Evolutionary conservation across 53 echinoderm and acorn worm genomes (phyloP).

Genomic region (Paelopatides confundens): DNA sequence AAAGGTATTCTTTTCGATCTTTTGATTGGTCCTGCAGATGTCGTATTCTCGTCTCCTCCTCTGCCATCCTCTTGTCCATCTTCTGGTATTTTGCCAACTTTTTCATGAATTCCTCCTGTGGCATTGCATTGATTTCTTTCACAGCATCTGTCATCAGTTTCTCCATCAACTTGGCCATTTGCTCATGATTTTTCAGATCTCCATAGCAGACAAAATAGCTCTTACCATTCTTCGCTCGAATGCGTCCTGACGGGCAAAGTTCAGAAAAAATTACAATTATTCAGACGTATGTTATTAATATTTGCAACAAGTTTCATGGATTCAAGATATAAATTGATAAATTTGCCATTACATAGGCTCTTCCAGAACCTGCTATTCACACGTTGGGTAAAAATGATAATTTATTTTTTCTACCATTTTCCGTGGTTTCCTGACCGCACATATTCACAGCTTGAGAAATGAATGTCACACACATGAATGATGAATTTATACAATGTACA

Average conservation of each 20-base stretch:
- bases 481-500: too few species aligned
- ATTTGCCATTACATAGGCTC: too few species aligned
- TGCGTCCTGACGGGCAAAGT: slow-evolving; percentile 60
- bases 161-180: slow-evolving; percentile 55
- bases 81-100: background rate
- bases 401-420: too few species aligned
- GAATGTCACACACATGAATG: too few species aligned
- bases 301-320: too few species aligned
- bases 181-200: slow-evolving; percentile 53
- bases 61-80: slow-evolving; percentile 4
- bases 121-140: background rate
- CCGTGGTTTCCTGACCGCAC: too few species aligned
- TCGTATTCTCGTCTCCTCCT: slow-evolving; percentile 16
- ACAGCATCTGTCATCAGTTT: slow-evolving; percentile 61
- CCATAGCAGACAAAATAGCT: slow-evolving; percentile 70
- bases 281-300: too few species aligned
- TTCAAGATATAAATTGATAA: too few species aligned
- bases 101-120: slow-evolving; percentile 4
- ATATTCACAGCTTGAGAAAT: too few species aligned
- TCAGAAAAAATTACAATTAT: too few species aligned
- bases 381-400: too few species aligned
- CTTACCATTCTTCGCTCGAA: slow-evolving; percentile 63
- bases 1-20: slow-evolving; percentile 19
- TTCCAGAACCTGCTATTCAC: too few species aligned
- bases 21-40: slow-evolving; percentile 32